Base-by-base conservation (phyloP, 2,797 vertebrate genomes). In the Alfaro cultratus region DNA sequence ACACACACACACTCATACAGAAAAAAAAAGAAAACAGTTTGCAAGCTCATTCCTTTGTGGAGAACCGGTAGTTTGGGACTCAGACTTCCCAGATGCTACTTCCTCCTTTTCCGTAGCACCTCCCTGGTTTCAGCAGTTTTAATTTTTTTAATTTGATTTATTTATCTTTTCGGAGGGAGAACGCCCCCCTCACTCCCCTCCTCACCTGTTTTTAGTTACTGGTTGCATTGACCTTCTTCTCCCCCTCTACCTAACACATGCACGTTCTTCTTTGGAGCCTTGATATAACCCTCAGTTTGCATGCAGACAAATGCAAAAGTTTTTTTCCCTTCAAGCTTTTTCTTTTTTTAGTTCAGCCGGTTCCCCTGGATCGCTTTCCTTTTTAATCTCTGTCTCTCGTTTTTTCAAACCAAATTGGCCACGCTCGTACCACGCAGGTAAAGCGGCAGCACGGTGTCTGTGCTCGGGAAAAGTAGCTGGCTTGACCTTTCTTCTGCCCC, bases 281-380 rank as follows among this genome's bases (percentile, higher is more conserved):
- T 97, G 97, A 97, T 94, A 97, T 95, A 97, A 97, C 97, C 97
- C 96, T 97, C 97, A 97, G 97, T 98, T 99, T 99, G 98, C 98
- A 99, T 99, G 98, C 97, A 2, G 93, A 96, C 87, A 94, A 96
- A 97, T 97, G 96, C 97, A 96, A 94, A 97, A 95, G 81, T 88
- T 93, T 94, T 94, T 92, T 85, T 83, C 90, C 91, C 88, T 88
- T 89, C 91, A 94, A 95, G 94, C 93, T 95, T 95, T 94, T 92
- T 93, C 78, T 85, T 91, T 83, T 94, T 94, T 94, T 88, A 91
- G 90, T 94, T 95, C 89, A 95, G 93, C 94, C 94, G 91, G 94
- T 95, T 92, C 92, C 95, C 94, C 93, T 95, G 95, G 95, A 96
- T 95, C 94, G 94, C 92, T 93, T 92, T 82, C 73, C 89, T 91